These are phyloP conservation scores for Grus americana DNA, from an alignment of 2,113 vertebrate species.

Conservation along the genomic window DNA sequence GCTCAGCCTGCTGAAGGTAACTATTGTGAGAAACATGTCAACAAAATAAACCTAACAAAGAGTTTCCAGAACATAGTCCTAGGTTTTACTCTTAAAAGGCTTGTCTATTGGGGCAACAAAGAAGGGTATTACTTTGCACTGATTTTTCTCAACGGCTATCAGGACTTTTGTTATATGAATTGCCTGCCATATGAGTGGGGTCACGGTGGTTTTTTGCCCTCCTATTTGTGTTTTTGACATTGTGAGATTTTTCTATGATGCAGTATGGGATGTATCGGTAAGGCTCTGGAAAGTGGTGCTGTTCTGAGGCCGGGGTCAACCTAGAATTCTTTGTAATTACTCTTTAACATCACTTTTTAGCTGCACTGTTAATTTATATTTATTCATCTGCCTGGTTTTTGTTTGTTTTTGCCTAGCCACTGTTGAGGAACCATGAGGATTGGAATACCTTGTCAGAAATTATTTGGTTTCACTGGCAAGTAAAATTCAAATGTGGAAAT, in stretches of 20 bases:
- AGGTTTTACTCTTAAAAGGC: background rate
- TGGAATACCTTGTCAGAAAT: background rate
- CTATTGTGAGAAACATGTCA: background rate
- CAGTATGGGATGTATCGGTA: background rate
- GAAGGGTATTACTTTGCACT: background rate
- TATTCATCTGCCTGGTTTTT: background rate
- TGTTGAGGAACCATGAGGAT: background rate
- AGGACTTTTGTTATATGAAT: background rate
- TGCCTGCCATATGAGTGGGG: background rate
- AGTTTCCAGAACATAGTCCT: background rate
- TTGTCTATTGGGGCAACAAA: background rate
- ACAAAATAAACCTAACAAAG: background rate
- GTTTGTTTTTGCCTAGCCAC: background rate
- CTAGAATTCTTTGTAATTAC: background rate
- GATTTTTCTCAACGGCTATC: background rate
- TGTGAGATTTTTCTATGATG: background rate
- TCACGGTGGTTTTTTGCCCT: fast-evolving
- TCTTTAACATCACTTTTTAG: background rate
- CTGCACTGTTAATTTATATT: background rate
- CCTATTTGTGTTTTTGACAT: fast-evolving
- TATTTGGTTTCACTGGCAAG: background rate
- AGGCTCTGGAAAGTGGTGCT: background rate
- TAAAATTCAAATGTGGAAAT: background rate
- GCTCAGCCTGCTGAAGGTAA: background rate
- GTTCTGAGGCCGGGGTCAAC: background rate